phyloP scores from a whole-genome alignment of 2,888 invertebrate genomes.

The Limnephilus lunatus region DNA sequence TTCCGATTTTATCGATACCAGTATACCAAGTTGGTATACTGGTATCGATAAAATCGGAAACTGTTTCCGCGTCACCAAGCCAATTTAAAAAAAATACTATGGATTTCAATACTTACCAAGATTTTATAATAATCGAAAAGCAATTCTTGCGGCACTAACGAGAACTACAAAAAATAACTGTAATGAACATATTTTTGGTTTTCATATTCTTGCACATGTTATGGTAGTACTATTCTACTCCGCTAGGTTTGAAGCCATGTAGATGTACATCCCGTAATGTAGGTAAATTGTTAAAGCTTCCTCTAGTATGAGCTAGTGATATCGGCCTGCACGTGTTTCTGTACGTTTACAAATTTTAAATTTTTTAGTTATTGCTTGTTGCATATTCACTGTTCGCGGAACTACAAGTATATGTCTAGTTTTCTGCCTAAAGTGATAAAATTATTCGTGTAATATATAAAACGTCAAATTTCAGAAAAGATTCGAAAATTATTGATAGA shows the following conservation, averaged over 20 bases:
- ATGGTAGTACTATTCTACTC: background rate
- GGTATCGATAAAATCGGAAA: too few species aligned
- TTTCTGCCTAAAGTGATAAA: background rate
- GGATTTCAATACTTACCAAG: background rate
- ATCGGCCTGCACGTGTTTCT: background rate
- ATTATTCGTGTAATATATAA: background rate
- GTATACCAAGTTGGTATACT: too few species aligned
- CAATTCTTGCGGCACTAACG: background rate
- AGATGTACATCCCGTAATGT: background rate
- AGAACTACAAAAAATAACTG: background rate
- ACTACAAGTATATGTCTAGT: background rate
- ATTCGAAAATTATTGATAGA: conserved; percentile 41
- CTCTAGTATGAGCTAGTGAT: background rate
- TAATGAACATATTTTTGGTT: background rate
- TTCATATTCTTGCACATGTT: background rate
- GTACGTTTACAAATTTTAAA: background rate
- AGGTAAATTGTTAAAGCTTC: background rate
- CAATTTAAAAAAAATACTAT: background rate
- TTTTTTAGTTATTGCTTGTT: background rate
- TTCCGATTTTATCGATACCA: conserved; percentile 29
- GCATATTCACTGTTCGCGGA: background rate
- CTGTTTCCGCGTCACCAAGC: too few species aligned
- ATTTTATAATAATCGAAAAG: background rate
- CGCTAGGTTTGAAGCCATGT: background rate
- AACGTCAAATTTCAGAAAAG: background rate